These are phyloP conservation scores for Labrus mixtus DNA, from an alignment of 2,113 vertebrate genomes.

Conservation along the genomic window DNA sequence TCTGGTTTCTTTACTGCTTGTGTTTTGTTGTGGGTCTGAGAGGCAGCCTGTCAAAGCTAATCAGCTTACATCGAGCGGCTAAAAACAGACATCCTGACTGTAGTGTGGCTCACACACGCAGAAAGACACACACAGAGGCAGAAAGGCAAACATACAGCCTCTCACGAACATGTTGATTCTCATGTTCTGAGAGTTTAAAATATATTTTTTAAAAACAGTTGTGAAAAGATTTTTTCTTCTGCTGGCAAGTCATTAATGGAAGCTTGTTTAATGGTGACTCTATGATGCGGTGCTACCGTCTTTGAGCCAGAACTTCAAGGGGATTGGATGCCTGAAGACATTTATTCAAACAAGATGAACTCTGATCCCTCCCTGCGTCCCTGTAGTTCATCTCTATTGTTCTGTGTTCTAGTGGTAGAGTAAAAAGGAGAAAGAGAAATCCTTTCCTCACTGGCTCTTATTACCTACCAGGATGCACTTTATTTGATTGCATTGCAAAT, in stretches of 20 bases:
- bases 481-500: constrained; percentile 21
- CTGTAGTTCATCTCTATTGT: constrained; percentile 35
- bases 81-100: constrained; percentile 80
- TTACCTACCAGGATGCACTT: constrained; percentile 16
- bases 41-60: constrained; percentile 82
- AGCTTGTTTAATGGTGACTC: constrained; percentile 50
- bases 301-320: constrained; percentile 31
- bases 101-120: constrained; percentile 46
- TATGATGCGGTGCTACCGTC: constrained; percentile 24
- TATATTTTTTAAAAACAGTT: background rate
- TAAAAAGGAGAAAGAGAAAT: constrained; percentile 27
- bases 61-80: constrained; percentile 75
- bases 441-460: constrained; percentile 26
- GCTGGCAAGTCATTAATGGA: constrained; percentile 47
- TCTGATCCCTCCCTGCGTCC: constrained; percentile 35
- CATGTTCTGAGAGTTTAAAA: constrained; percentile 15
- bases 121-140: constrained; percentile 18
- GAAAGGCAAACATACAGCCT: constrained; percentile 33
- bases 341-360: constrained; percentile 73
- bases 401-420: constrained; percentile 36
- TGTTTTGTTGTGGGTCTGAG: constrained; percentile 75
- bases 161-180: constrained; percentile 39
- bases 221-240: constrained; percentile 58
- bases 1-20: constrained; percentile 68
- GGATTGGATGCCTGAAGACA: constrained; percentile 58